phyloP scores from a whole-genome alignment of 2,888 invertebrate genomes.

The Rotaria sp. region DNA sequence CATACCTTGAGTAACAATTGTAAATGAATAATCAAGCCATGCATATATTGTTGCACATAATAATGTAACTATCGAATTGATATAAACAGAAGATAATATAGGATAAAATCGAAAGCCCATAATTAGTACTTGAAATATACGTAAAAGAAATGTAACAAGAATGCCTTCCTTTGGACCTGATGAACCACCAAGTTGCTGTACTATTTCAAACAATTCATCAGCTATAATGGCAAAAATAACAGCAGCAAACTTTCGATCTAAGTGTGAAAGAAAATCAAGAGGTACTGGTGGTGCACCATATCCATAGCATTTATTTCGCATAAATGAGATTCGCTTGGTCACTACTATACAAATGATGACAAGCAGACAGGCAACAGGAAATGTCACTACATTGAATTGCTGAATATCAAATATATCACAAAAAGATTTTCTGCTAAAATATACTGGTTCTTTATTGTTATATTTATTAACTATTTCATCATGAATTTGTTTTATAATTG shows the following conservation, averaged over 20 bases:
- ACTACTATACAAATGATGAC: neutral
- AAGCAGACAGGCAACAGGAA: neutral
- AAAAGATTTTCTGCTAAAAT: too few relatives aligned
- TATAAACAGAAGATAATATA: neutral
- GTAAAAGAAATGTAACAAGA: neutral
- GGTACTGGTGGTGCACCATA: neutral
- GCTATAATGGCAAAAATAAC: too few relatives aligned
- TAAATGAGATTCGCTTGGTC: neutral
- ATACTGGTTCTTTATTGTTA: too few relatives aligned
- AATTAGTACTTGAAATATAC: neutral
- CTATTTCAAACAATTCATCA: too few relatives aligned
- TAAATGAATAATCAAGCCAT: neutral
- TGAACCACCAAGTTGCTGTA: too few relatives aligned
- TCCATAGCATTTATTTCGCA: neutral
- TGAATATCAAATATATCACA: too few relatives aligned
- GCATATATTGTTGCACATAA: neutral
- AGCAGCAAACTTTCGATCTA: neutral
- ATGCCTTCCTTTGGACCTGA: neutral
- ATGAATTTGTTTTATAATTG: too few relatives aligned
- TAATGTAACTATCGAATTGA: neutral
- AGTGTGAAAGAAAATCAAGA: neutral
- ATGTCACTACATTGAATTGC: neutral
- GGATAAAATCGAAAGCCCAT: neutral
- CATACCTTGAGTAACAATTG: neutral
- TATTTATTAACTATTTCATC: too few relatives aligned